A percentile compares a stretch with the other conserved stretches of the same genome.
These are phyloP conservation scores for Apocheima hispidaria DNA, from an alignment of 2,888 invertebrate genomes.

Conservation along the genomic window DNA sequence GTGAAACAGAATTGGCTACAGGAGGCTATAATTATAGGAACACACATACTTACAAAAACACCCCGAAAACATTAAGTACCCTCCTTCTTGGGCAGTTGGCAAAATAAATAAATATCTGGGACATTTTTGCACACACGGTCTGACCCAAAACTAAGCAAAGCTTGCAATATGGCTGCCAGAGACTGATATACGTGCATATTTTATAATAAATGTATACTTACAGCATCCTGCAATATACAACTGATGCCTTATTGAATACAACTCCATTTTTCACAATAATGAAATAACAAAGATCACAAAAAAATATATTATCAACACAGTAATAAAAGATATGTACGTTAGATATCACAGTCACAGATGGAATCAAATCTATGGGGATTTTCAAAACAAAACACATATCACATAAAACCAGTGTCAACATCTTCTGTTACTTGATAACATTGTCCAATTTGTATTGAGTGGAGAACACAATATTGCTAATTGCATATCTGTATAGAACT, in stretches of 20 bases:
- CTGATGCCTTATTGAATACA: slow-evolving; percentile 26
- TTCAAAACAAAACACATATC: slow-evolving; percentile 1
- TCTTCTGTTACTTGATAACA: slow-evolving; percentile 7
- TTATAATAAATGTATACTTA: slow-evolving; percentile 16
- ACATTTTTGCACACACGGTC: no score
- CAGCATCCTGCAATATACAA: slow-evolving; percentile 25
- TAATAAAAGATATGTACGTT: background rate
- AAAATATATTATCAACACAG: background rate
- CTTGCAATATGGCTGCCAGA: no score
- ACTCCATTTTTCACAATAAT: slow-evolving; percentile 15
- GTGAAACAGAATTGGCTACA: no score
- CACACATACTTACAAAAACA: no score
- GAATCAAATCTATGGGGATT: background rate
- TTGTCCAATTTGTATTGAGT: slow-evolving; percentile 4
- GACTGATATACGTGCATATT: no score
- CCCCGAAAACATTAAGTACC: no score
- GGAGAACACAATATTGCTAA: slow-evolving; percentile 2
- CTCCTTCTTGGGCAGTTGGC: no score
- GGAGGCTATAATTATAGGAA: no score
- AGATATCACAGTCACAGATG: background rate
- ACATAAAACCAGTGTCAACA: slow-evolving; percentile 4
- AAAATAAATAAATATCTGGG: no score
- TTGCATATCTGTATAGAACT: slow-evolving; percentile 1
- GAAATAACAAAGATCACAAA: slow-evolving; percentile 4
- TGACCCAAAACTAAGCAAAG: no score